These are phyloP conservation scores for Cephalopachus bancanus DNA, from an alignment of 2,797 vertebrate genomes.

Conservation along the genomic window DNA sequence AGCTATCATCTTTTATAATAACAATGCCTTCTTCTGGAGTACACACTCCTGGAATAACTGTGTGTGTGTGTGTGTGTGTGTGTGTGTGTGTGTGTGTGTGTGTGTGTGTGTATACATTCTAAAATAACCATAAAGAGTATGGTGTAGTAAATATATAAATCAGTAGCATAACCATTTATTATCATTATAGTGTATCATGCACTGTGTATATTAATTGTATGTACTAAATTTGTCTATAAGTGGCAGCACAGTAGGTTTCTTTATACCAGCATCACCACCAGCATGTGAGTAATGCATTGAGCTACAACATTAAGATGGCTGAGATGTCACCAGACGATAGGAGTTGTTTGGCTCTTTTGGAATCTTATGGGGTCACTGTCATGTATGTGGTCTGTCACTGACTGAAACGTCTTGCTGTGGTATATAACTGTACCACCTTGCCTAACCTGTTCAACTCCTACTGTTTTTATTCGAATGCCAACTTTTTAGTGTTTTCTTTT, in stretches of 20 bases:
- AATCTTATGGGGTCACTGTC: neutral
- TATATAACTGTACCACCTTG: neutral
- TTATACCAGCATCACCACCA: neutral
- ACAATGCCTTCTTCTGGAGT: neutral
- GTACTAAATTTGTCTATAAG: neutral
- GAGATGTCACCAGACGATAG: neutral
- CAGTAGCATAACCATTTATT: neutral
- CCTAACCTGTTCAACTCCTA: neutral
- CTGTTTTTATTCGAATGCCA: neutral
- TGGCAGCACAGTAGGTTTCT: neutral
- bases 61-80: too few species aligned
- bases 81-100: too few species aligned
- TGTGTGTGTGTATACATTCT: too few species aligned
- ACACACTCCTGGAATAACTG: neutral
- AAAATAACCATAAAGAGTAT: neutral
- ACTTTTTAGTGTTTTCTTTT: slow-evolving; percentile 54
- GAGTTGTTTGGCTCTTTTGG: neutral
- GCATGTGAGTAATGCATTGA: neutral
- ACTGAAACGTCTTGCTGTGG: neutral
- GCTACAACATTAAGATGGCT: neutral
- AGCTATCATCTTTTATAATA: neutral
- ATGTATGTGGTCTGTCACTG: neutral
- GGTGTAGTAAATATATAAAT: neutral
- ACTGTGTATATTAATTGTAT: neutral
- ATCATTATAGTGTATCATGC: neutral